phyloP scores from a whole-genome alignment of 2,888 invertebrate species.

The Dryococelus australis region DNA sequence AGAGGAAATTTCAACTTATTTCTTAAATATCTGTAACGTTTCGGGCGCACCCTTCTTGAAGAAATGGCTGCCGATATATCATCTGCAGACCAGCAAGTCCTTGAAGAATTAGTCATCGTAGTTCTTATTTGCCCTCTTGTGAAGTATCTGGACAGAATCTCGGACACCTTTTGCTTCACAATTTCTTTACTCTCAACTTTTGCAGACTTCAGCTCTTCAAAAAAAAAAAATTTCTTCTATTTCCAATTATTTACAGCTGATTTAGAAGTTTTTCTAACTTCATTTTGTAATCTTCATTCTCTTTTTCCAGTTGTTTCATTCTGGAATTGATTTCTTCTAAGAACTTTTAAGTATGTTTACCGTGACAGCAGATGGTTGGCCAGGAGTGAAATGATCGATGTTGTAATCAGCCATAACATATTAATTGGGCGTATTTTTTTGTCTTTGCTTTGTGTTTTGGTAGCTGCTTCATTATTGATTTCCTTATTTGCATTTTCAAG shows the following conservation, averaged over 20 bases:
- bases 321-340: background rate
- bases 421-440: too few species aligned
- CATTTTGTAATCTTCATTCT: background rate
- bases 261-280: background rate
- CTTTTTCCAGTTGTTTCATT: background rate
- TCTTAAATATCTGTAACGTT: constrained; percentile 17
- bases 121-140: background rate
- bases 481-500: too few species aligned
- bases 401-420: background rate
- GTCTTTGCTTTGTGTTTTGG: too few species aligned
- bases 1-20: constrained; percentile 20
- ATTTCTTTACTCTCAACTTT: too few species aligned
- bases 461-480: too few species aligned
- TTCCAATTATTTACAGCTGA: background rate
- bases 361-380: background rate
- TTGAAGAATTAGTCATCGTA: background rate
- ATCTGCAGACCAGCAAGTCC: background rate
- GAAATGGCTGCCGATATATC: constrained; percentile 19
- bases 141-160: background rate
- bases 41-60: constrained; percentile 13
- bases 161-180: background rate
- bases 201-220: constrained; percentile 18
- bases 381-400: background rate
- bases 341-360: background rate
- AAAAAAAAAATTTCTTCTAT: background rate